Evolutionary conservation across 2,888 invertebrate species (phyloP).

Genomic region (Gisinianus flammeolus): DNA sequence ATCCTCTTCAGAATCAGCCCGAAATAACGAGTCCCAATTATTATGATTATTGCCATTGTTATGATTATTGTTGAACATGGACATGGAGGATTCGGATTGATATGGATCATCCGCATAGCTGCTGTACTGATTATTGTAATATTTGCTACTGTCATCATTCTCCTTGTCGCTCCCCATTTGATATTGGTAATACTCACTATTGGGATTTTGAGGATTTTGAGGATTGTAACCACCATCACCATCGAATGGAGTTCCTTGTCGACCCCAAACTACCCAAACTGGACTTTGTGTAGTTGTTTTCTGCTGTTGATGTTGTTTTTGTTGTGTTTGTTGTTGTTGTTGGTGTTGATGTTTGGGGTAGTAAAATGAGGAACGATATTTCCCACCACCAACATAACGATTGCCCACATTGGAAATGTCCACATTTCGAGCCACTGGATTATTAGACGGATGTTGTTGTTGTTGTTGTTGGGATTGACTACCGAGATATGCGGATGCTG

Average conservation of each 20-base stretch:
- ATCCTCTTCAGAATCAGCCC: slow-evolving; percentile 4
- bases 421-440: slow-evolving; percentile 21
- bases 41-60: too few species aligned
- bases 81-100: not conserved
- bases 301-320: not conserved
- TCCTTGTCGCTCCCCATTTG: slow-evolving; percentile 1
- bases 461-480: slow-evolving; percentile 8
- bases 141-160: not conserved
- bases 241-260: slow-evolving; percentile 25
- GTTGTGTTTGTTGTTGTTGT: not conserved
- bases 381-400: slow-evolving; percentile 30
- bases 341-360: slow-evolving; percentile 2
- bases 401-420: slow-evolving; percentile 9
- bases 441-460: not conserved
- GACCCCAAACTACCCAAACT: slow-evolving; percentile 35
- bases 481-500: too few species aligned
- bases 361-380: slow-evolving; percentile 39
- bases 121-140: not conserved
- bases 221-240: slow-evolving; percentile 19
- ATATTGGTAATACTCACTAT: slow-evolving; percentile 24
- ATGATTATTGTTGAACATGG: not conserved
- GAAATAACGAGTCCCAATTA: not conserved
- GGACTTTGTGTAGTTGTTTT: slow-evolving; percentile 1
- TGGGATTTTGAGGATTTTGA: not conserved
- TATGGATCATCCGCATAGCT: not conserved